Evolutionary conservation across 2,888 invertebrate species (phyloP), one percentile per base, ranked within the genome.

Genomic region (Parasteatoda lunata): DNA sequence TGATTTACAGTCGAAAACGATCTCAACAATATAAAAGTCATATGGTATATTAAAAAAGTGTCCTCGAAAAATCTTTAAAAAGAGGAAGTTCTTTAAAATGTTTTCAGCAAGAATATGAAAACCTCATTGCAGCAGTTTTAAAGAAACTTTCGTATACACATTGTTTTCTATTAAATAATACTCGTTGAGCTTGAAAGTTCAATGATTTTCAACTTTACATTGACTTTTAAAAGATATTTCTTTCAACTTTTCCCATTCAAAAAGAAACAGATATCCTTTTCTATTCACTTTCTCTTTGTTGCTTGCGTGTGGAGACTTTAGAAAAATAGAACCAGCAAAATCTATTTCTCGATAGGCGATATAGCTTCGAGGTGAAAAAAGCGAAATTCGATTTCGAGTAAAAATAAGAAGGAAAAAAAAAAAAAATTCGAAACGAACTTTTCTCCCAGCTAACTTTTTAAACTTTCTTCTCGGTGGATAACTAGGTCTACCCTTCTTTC

Each of bases 271-370:
- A 64, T 80, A 80, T 80, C 72, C 66, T 51, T 47, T 73, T 54
- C 80, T 66, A 73, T 80, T 80, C 72, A 73, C 72, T 73, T n/a
- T n/a, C 65, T 79, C 66, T 65, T 49, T 65, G 76, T 48, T 47
- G 13, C 76, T 64, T 51, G 30, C 64, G 47, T 72, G 47, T 15
- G n/a, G 13, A 13, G 51, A 30, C 64, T 49, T 47, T 71, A 68
- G 51, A 77, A 80, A 80, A 80, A 73, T 80, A 73, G 73, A 80
- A 80, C 72, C 80, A 73, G 52, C 80, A 73, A 80, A 80, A 80
- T 80, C 65, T 80, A 80, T 80, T 80, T 80, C 73, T 73, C 80
- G 80, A 80, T 80, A 72, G 80, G 80, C 80, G 72, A 80, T 80
- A 80, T 73, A 80, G 80, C 80, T 80, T 45, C 73, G 66, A 80